phyloP scores from a whole-genome alignment of 2,113 vertebrate species.

The Pseudois nayaur region DNA sequence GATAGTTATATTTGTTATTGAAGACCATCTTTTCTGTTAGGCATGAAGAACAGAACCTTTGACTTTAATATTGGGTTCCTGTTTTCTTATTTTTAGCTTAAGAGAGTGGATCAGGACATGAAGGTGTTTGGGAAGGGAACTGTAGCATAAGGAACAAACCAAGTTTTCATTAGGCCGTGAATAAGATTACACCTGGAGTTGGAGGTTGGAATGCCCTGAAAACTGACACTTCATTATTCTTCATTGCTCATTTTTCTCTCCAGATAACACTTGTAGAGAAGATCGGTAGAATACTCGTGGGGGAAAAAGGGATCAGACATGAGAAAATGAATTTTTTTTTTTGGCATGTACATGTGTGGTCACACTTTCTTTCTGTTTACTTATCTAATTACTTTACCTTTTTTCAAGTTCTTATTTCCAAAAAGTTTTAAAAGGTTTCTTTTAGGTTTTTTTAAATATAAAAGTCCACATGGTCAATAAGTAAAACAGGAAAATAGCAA shows the following conservation, averaged over 20 bases:
- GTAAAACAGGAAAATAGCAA: not conserved
- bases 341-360: not conserved
- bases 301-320: not conserved
- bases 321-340: not conserved
- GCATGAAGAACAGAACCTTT: not conserved
- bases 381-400: not conserved
- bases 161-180: not conserved
- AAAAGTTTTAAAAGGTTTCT: not conserved
- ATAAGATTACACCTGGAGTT: not conserved
- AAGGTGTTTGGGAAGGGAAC: not conserved
- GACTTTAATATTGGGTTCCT: not conserved
- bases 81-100: constrained; percentile 22
- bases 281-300: not conserved
- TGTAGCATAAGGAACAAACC: not conserved
- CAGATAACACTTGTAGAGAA: not conserved
- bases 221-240: not conserved
- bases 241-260: constrained; percentile 1
- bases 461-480: not conserved
- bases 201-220: not conserved
- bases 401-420: not conserved
- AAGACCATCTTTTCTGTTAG: constrained; percentile 18
- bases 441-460: not conserved
- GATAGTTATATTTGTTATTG: not conserved
- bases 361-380: not conserved
- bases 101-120: not conserved